phyloP scores from a whole-genome alignment of 2,113 vertebrate genomes.

The Gasterosteus nipponicus region DNA sequence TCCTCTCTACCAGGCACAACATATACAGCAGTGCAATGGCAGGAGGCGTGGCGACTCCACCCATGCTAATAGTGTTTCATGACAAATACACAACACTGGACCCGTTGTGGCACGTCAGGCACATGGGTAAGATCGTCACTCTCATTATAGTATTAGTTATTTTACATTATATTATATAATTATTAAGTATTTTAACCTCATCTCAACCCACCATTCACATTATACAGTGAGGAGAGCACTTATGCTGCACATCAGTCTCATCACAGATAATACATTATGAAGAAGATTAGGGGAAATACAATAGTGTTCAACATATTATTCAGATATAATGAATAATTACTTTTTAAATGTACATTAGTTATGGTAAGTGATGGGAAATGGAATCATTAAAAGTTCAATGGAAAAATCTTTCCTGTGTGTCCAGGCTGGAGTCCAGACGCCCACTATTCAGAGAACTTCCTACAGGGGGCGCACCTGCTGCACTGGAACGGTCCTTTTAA shows the following conservation, averaged over 20 bases:
- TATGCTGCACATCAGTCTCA: background rate
- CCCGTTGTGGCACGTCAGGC: conserved; percentile 92
- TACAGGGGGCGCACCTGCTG: conserved; percentile 90
- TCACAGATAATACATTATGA: background rate
- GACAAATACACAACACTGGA: conserved; percentile 87
- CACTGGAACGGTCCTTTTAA: conserved; percentile 97
- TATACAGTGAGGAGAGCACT: background rate
- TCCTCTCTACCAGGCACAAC: conserved; percentile 83
- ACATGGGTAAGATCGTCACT: conserved; percentile 85
- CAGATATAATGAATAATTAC: background rate
- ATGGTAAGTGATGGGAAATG: background rate
- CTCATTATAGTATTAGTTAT: too few species aligned
- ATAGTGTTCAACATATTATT: background rate
- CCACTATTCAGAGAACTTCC: conserved; percentile 85
- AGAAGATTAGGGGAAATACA: background rate
- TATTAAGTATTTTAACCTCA: background rate
- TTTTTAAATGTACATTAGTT: background rate
- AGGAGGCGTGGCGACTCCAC: conserved; percentile 92
- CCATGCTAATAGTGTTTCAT: conserved; percentile 96
- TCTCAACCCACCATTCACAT: background rate
- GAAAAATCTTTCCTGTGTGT: background rate
- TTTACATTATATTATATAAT: too few species aligned
- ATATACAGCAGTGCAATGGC: conserved; percentile 95
- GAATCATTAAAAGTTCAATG: background rate
- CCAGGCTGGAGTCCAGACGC: conserved; percentile 93